Base-by-base conservation (phyloP, 2,888 invertebrate genomes). In the Drosophila emarginata region DNA sequence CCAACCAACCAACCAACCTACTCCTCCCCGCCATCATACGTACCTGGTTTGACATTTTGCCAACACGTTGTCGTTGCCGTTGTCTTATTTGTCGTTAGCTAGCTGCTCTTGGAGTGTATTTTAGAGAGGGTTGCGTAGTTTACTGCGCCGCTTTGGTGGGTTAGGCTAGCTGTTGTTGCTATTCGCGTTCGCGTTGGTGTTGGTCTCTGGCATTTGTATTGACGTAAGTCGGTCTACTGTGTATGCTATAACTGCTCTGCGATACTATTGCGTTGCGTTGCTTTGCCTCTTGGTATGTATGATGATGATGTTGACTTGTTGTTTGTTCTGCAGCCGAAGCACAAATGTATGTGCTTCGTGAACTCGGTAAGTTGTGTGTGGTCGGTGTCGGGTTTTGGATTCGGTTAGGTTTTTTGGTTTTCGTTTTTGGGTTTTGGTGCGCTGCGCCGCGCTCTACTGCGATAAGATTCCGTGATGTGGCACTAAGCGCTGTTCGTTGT, bases 401-500 rank as follows among this genome's bases (percentile, higher is more conserved):
- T 66, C 63, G 74, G 70, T 67, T 77, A 73, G 37, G 74, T 68
- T 66, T 68, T 40, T 52, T 39, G 60, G 65, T 60, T 77, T 68
- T 66, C 66, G 77, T 64, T 78, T 62, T 62, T 64, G 62, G 54
- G 40, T 74, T 63, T 62, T 62, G 58, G 62, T 51, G 40, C 71
- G 32, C 57, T 21, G 56, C 76, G 78, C 83, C 26, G 56, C 76
- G 78, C 83, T 78, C 77, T 77, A 86, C 80, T 77, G 87, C 82
- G 82, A 82, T 82, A 82, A 82, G 82, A 82, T 87, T 74, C 87
- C 82, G 82, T 82, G 82, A 82, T 87, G 87, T 79, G 85, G 87
- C 85, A 88, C 88, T 84, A 84, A 87, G 84, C 84, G 84, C 88
- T 86, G 88, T 87, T 84, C 84, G 83, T 78, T 84, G 84, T 84